Evolutionary conservation across 2,888 invertebrate genomes (phyloP).

Genomic region (Heliconius erato): DNA sequence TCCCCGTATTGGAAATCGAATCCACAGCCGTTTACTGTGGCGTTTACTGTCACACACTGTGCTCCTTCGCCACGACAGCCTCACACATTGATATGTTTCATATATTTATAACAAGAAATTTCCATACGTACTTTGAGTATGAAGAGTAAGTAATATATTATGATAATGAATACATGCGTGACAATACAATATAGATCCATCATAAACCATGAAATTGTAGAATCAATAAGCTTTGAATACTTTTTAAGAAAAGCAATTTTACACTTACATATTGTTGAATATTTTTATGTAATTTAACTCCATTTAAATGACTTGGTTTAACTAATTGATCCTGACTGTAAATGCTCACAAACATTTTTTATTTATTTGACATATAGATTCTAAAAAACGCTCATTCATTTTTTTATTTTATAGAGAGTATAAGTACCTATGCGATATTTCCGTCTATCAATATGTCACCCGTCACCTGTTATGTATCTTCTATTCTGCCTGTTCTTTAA

Average conservation of each 20-base stretch:
- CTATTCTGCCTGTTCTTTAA: too few species aligned
- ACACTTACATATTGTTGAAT: slow-evolving; percentile 4
- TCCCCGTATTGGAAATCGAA: background rate
- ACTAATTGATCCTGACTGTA: background rate
- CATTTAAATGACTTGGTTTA: background rate
- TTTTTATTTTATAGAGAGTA: too few species aligned
- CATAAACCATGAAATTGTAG: background rate
- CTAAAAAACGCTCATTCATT: too few species aligned
- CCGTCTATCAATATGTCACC: too few species aligned
- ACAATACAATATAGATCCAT: background rate
- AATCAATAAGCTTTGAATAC: background rate
- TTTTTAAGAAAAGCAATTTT: slow-evolving; percentile 24
- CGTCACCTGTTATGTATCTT: too few species aligned
- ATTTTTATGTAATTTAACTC: background rate
- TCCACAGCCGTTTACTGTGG: too few species aligned
- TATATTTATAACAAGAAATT: background rate
- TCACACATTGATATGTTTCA: background rate
- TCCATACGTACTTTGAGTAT: background rate
- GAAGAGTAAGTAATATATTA: background rate
- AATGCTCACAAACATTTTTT: too few species aligned
- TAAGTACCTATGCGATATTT: too few species aligned
- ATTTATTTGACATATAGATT: too few species aligned
- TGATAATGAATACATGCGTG: background rate
- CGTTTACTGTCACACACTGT: too few species aligned
- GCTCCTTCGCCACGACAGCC: too few species aligned